Base-by-base conservation (phyloP, 2,888 invertebrate genomes). In the Volucella bombylans region DNA sequence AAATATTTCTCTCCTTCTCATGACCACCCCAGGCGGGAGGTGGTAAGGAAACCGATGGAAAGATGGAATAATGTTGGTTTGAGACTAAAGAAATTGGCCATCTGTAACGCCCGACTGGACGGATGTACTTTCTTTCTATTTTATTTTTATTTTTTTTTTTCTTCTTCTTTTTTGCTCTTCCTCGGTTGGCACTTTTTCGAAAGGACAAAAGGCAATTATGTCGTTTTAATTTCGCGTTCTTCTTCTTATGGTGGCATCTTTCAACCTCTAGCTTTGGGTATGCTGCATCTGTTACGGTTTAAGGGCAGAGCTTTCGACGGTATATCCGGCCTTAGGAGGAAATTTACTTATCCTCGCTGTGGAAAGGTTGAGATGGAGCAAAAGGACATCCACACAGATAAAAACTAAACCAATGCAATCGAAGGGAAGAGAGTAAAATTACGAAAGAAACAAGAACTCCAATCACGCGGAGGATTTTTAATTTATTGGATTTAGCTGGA, bases 191-290 rank as follows among this genome's bases (percentile, higher is more conserved):
- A 76, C 67, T 80, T 62, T 74, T 50, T 14, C 59, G 65, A 68
- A 77, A 72, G 85, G 72, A 85, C 85, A 80, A 85, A 85, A 81
- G 77, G 68, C 85, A 85, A 85, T 85, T 85, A 85, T 77, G 80
- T 77, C 76, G 67, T 69, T 85, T 85, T 85, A 85, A 85, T 85
- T 81, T 85, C 76, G 64, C 81, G 76, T 85, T 65, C 76, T 74
- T 23, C 45, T 62, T 72, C 71, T 50, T 62, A 54, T 62, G 38
- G 71, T 23, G 39, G 47, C 47, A 59, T 77, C 54, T 59, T 14
- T 71, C 54, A 14, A 31, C 23, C 64, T 64, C 39, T 14, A 38
- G 23, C 55, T 71, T 43, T 12, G 23, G 23, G 23, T 23, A 23
- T 23, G 18, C 15, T 67, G 65, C 82, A 77, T 72, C 82, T 77